phyloP scores from a whole-genome alignment of 2,888 invertebrate species.

The Therioaphis trifolii region DNA sequence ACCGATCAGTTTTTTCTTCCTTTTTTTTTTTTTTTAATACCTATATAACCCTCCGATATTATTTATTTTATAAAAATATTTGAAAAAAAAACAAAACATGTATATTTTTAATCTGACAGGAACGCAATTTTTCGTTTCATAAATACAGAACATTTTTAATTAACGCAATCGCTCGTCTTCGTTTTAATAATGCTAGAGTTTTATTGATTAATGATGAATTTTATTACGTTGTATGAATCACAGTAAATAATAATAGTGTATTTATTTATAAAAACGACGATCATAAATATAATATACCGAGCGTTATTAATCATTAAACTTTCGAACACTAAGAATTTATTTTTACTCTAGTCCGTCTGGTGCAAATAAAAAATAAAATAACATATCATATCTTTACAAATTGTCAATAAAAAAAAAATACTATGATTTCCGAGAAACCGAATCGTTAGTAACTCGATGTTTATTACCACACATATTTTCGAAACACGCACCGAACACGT shows the following conservation, averaged over 20 bases:
- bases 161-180: constrained; percentile 2
- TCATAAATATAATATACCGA: background rate
- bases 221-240: background rate
- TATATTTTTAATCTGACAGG: constrained; percentile 32
- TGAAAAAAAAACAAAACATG: constrained; percentile 1
- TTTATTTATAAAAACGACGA: background rate
- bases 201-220: background rate
- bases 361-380: background rate
- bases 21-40: constrained; percentile 40
- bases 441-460: no score
- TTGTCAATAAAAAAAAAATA: background rate
- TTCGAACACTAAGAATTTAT: background rate
- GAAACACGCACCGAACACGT: background rate
- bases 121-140: background rate
- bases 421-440: background rate
- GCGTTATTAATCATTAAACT: background rate
- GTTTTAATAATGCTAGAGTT: background rate
- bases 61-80: constrained; percentile 27
- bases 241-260: background rate
- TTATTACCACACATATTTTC: background rate
- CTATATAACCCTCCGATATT: background rate
- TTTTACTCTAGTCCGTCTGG: no score
- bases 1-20: constrained; percentile 25
- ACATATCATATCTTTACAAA: background rate
- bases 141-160: constrained; percentile 32